phyloP scores from a whole-genome alignment of 2,888 invertebrate species.

The Leptopterna dolabrata region DNA sequence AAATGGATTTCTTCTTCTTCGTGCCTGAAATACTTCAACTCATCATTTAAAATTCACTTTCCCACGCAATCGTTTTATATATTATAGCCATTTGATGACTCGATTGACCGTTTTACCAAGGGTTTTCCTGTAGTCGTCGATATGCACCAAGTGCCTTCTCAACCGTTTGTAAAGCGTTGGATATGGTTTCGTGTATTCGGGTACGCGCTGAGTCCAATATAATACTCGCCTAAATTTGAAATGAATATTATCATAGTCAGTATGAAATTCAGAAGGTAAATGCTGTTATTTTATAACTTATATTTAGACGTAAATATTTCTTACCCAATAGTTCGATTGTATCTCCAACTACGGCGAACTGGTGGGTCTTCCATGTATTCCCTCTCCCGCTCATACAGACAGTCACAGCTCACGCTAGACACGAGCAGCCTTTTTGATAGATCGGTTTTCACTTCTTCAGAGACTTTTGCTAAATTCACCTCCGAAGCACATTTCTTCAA shows the following conservation, averaged over 20 bases:
- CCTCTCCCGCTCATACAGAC: background rate
- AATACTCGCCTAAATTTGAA: background rate
- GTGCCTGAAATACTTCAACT: background rate
- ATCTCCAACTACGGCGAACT: constrained; percentile 8
- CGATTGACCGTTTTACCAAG: background rate
- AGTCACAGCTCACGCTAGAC: constrained; percentile 20
- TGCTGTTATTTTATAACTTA: no score
- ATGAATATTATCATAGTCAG: no score
- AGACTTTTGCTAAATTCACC: background rate
- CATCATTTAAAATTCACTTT: background rate
- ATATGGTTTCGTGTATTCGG: background rate
- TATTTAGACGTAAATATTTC: background rate
- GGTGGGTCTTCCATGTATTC: background rate
- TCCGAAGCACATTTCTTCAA: constrained; percentile 36
- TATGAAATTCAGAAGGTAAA: no score
- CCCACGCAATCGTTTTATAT: background rate
- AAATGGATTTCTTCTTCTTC: constrained; percentile 16
- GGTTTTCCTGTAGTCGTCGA: background rate
- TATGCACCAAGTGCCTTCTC: background rate
- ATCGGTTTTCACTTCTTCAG: background rate
- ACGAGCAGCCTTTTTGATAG: constrained; percentile 15
- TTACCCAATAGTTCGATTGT: constrained; percentile 1
- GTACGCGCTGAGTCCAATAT: background rate
- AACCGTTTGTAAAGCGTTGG: background rate
- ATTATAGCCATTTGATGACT: no score